These are phyloP conservation scores for Heliopora coerulea DNA, from an alignment of 92 coral and sea anemone species.

Conservation along the genomic window DNA sequence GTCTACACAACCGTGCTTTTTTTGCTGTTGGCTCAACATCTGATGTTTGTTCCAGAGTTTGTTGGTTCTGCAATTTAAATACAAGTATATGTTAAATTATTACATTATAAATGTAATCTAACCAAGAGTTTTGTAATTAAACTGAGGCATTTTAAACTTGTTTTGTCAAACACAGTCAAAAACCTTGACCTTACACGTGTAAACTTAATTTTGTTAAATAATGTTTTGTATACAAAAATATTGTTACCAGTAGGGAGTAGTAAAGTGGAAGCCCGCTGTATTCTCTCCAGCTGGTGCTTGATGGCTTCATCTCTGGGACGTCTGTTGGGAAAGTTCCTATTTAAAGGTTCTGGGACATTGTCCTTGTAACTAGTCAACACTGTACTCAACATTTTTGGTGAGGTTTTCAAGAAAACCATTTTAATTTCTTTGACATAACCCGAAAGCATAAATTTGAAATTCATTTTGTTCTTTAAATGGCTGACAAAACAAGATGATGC, in stretches of 20 bases:
- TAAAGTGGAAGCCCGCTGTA: slow-evolving; percentile 22
- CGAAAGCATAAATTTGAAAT: not conserved
- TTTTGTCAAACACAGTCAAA: not conserved
- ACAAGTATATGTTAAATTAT: no score
- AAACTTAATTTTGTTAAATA: not conserved
- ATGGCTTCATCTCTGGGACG: slow-evolving; percentile 41
- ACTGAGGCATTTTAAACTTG: no score
- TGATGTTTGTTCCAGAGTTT: not conserved
- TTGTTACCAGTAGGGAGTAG: slow-evolving; percentile 41
- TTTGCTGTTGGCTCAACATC: no score
- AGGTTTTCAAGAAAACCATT: slow-evolving; percentile 43
- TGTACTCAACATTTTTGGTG: slow-evolving; percentile 16
- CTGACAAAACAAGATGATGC: no score
- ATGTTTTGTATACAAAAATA: no score
- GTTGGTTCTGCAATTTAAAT: no score
- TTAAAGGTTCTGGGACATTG: slow-evolving; percentile 50
- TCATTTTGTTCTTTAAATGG: no score
- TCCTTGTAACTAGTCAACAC: slow-evolving; percentile 43
- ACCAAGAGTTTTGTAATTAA: no score
- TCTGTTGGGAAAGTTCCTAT: slow-evolving; percentile 48
- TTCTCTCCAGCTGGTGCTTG: slow-evolving; percentile 2
- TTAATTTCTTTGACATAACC: slow-evolving; percentile 50
- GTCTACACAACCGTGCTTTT: not conserved
- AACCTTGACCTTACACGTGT: not conserved
- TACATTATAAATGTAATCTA: no score